Conservation (phyloP, 2,888 invertebrate genomes). For the Heliconius erato region DNA sequence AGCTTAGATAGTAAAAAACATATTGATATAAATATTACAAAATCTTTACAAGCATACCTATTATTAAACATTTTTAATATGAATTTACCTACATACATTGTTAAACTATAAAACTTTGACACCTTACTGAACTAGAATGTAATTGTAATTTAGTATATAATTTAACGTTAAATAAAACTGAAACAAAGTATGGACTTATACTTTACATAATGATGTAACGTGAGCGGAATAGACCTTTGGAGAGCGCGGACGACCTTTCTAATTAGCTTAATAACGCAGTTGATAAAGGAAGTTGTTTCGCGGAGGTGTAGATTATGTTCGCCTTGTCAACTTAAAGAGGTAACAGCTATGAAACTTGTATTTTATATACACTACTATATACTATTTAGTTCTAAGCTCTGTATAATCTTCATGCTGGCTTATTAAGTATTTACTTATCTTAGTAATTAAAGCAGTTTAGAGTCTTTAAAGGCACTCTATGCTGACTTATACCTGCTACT, state of each 20-base stretch:
- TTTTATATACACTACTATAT: neutral
- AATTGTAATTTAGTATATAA: neutral
- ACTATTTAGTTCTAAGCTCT: neutral
- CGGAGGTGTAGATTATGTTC: constrained; percentile 38
- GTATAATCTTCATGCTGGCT: neutral
- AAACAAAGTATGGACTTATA: constrained; percentile 10
- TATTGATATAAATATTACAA: neutral
- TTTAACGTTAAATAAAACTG: neutral
- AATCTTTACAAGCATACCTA: neutral
- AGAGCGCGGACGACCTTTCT: constrained; percentile 31
- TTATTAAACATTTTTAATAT: neutral
- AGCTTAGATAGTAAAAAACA: too few species aligned
- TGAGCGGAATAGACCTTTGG: constrained; percentile 15
- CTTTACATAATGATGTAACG: constrained; percentile 12
- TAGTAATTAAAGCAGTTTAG: neutral
- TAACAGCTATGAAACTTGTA: constrained; percentile 25
- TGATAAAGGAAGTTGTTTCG: constrained; percentile 36
- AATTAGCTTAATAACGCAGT: constrained; percentile 37
- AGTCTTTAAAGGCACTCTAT: neutral
- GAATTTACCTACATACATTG: neutral
- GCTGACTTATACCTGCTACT: neutral
- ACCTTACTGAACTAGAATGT: neutral
- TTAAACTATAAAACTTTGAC: neutral
- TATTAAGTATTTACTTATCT: constrained; percentile 15
- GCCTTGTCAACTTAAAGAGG: constrained; percentile 36